These are phyloP conservation scores for Sebastes vulpes DNA, from an alignment of 2,797 vertebrate genomes.

Conservation along the genomic window DNA sequence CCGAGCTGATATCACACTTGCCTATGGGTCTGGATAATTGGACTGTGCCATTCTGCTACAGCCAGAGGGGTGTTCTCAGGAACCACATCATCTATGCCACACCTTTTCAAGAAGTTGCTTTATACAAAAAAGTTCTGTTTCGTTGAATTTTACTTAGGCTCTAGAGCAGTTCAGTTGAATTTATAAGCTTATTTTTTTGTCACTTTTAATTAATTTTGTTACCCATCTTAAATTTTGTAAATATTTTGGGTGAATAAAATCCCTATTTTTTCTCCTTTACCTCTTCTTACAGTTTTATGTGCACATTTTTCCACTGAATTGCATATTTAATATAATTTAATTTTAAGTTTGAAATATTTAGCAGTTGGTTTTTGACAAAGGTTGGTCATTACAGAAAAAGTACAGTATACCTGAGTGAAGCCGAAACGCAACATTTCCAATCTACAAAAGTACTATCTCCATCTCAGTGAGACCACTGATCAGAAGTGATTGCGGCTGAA, in stretches of 20 bases:
- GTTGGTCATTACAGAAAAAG: background rate
- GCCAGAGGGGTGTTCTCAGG: background rate
- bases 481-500: background rate
- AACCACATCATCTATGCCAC: background rate
- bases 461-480: background rate
- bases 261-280: background rate
- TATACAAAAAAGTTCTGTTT: background rate
- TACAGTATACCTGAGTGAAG: background rate
- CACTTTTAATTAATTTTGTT: too few species aligned
- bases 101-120: background rate
- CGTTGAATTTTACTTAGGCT: too few species aligned
- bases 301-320: background rate
- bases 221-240: too few species aligned
- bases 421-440: background rate
- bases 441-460: background rate
- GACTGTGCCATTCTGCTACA: background rate
- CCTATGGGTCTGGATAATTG: background rate
- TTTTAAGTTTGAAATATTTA: background rate
- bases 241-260: too few species aligned
- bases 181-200: background rate
- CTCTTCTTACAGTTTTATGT: background rate
- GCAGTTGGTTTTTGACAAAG: background rate
- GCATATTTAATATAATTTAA: constrained; percentile 2
- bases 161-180: background rate
- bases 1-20: background rate